Conservation (phyloP, 2,113 vertebrate genomes). For the Willisornis vidua region DNA sequence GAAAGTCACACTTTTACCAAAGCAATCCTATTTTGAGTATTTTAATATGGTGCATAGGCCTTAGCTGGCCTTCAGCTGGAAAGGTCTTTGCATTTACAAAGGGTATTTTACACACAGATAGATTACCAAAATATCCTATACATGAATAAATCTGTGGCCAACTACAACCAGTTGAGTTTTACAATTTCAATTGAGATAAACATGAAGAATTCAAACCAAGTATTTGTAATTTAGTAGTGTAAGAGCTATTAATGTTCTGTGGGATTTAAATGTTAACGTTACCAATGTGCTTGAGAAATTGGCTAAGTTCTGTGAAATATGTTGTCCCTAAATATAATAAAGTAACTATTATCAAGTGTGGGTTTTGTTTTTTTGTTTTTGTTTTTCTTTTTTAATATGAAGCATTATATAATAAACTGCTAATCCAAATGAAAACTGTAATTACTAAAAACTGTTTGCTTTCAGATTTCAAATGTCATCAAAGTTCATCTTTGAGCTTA, state of each 20-base stretch:
- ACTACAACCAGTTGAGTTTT: neutral
- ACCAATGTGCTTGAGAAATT: neutral
- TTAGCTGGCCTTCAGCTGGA: neutral
- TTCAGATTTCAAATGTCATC: slow-evolving; percentile 1
- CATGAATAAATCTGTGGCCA: neutral
- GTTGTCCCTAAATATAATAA: neutral
- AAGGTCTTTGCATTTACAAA: neutral
- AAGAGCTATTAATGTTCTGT: neutral
- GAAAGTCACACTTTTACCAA: neutral
- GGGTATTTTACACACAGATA: rapidly evolving
- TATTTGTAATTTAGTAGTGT: neutral
- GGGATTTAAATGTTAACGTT: neutral
- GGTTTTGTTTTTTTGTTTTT: too few species aligned
- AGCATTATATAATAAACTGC: neutral
- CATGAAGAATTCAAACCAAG: neutral
- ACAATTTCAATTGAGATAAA: neutral
- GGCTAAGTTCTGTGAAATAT: neutral
- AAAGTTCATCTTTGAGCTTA: slow-evolving; percentile 3
- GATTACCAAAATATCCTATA: neutral
- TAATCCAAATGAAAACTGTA: neutral
- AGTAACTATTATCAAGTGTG: neutral
- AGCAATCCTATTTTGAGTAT: neutral
- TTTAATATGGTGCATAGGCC: neutral
- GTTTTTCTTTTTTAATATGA: neutral
- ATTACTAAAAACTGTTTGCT: neutral